Conservation (phyloP, 2,797 vertebrate genomes). For the Acanthurus tractus region DNA sequence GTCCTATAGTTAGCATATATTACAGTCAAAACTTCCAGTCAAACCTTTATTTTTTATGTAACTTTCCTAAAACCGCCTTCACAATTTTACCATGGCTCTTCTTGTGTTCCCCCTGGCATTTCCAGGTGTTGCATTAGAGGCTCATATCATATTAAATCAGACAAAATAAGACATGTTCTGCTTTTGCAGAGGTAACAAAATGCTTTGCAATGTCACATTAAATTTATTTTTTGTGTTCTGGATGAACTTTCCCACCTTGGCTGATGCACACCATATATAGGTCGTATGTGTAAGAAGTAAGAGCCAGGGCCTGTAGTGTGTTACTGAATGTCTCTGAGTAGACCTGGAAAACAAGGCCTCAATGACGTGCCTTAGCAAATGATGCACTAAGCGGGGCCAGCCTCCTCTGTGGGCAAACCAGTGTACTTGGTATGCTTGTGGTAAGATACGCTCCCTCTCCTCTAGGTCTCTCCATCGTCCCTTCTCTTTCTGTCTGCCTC, state of each 20-base stretch:
- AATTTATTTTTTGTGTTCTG: slow-evolving; percentile 14
- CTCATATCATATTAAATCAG: no score
- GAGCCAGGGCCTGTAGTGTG: slow-evolving; percentile 37
- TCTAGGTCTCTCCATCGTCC: slow-evolving; percentile 49
- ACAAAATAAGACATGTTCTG: no score
- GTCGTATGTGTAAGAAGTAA: slow-evolving; percentile 45
- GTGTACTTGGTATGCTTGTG: slow-evolving; percentile 73
- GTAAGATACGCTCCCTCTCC: slow-evolving; percentile 49
- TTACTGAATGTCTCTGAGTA: slow-evolving; percentile 46
- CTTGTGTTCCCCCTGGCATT: no score
- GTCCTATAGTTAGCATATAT: no score
- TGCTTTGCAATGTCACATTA: slow-evolving; percentile 1
- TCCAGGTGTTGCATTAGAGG: no score
- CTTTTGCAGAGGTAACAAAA: no score
- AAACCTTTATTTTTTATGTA: no score
- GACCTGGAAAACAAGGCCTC: slow-evolving; percentile 60
- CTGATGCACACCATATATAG: slow-evolving; percentile 13
- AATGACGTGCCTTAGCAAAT: slow-evolving; percentile 63
- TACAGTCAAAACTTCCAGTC: no score
- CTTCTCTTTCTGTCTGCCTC: slow-evolving; percentile 46
- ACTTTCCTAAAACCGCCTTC: no score
- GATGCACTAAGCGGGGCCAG: slow-evolving; percentile 43
- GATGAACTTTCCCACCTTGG: slow-evolving; percentile 20
- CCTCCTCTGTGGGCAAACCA: slow-evolving; percentile 61
- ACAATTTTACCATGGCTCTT: no score